These are phyloP conservation scores for Limonius californicus DNA, from an alignment of 1,140 invertebrate species.

Conservation along the genomic window DNA sequence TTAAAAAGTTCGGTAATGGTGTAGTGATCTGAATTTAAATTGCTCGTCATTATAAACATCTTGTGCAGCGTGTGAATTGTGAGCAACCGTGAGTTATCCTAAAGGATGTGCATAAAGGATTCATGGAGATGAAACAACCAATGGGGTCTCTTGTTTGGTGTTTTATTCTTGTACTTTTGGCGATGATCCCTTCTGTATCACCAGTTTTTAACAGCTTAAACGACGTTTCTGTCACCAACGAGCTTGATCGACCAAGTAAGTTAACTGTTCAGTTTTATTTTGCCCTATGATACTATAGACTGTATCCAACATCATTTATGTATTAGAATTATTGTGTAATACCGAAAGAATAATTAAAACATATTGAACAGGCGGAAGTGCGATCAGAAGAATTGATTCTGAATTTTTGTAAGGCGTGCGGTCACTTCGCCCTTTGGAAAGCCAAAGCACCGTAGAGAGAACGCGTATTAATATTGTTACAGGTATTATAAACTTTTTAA, in stretches of 20 bases:
- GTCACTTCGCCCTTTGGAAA: too few relatives aligned
- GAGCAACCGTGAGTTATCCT: not conserved
- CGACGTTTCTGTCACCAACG: constrained; percentile 1
- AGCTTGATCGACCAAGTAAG: constrained; percentile 1
- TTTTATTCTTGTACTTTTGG: constrained; percentile 7
- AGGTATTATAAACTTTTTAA: too few relatives aligned
- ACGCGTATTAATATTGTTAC: too few relatives aligned
- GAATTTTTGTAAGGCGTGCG: too few relatives aligned
- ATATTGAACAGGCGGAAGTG: too few relatives aligned
- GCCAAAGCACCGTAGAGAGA: too few relatives aligned
- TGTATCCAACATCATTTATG: not conserved
- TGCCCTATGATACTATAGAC: too few relatives aligned
- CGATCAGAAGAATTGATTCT: too few relatives aligned
- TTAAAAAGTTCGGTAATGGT: not conserved
- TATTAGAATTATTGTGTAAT: not conserved
- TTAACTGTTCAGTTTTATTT: too few relatives aligned
- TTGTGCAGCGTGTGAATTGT: not conserved
- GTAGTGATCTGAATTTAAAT: constrained; percentile 1
- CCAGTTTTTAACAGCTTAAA: not conserved
- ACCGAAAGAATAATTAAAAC: not conserved
- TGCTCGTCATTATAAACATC: not conserved
- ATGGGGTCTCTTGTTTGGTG: not conserved
- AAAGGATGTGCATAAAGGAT: not conserved
- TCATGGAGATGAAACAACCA: constrained; percentile 4
- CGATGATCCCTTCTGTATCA: not conserved